Evolutionary conservation across 2,113 vertebrate species (phyloP).

Genomic region (Coregonus clupeaformis): DNA sequence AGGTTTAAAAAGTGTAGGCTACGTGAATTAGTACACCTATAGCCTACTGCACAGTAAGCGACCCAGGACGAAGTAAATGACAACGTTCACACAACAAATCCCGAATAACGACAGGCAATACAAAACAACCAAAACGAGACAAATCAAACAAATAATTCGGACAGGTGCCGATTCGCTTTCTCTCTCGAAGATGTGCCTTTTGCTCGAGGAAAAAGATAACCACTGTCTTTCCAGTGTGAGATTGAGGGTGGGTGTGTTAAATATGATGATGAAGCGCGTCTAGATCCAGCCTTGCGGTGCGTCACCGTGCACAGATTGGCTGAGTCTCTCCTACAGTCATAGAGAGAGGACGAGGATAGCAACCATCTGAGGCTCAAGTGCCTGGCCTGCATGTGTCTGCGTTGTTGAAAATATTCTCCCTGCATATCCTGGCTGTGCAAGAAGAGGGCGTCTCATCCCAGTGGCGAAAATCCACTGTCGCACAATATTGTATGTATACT

Average conservation of each 20-base stretch:
- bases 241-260: slow-evolving; percentile 83
- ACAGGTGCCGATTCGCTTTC: slow-evolving; percentile 75
- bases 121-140: slow-evolving; percentile 7
- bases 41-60: too few species aligned
- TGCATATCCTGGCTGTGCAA: slow-evolving; percentile 79
- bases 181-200: slow-evolving; percentile 46
- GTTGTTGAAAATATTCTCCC: slow-evolving; percentile 54
- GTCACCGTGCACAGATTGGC: slow-evolving; percentile 93
- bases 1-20: too few species aligned
- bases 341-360: slow-evolving; percentile 1
- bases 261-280: slow-evolving; percentile 81
- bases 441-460: slow-evolving; percentile 81
- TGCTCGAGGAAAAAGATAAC: slow-evolving; percentile 62
- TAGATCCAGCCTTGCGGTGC: slow-evolving; percentile 86
- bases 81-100: too few species aligned
- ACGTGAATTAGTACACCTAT: too few species aligned
- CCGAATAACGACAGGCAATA: too few species aligned
- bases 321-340: slow-evolving; percentile 67
- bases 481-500: not conserved
- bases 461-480: slow-evolving; percentile 27
- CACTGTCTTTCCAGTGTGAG: slow-evolving; percentile 51
- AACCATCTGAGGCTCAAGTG: slow-evolving; percentile 45
- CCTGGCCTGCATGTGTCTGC: slow-evolving; percentile 29
- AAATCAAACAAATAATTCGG: slow-evolving; percentile 38
- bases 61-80: too few species aligned